Evolutionary conservation across 1,140 invertebrate species (phyloP).

Genomic region (Drosophila sturtevanti): DNA sequence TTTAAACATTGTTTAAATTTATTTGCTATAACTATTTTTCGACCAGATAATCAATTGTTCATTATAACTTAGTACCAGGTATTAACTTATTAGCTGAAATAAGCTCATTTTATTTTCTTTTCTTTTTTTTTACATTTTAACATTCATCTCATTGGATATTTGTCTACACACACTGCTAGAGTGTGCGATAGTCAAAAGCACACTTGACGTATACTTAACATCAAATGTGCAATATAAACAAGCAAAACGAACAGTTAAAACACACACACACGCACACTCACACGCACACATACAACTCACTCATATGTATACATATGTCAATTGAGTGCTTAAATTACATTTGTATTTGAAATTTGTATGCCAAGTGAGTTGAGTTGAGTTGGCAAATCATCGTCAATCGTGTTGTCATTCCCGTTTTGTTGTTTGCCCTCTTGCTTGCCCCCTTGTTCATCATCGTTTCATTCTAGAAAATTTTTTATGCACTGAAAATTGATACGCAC

Average conservation of each 20-base stretch:
- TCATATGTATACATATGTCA: neutral
- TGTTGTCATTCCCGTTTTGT: neutral
- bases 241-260: conserved; percentile 24
- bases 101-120: conserved; percentile 7
- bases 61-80: neutral
- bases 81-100: neutral
- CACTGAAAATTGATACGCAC: conserved; percentile 24
- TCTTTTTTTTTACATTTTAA: neutral
- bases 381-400: conserved; percentile 10
- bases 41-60: no score
- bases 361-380: conserved; percentile 12
- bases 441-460: neutral
- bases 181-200: conserved; percentile 1
- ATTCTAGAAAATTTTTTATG: conserved; percentile 1
- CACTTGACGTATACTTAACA: conserved; percentile 34
- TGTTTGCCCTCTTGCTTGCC: no score
- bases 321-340: conserved; percentile 25
- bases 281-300: neutral
- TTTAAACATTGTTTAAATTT: no score
- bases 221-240: conserved; percentile 27
- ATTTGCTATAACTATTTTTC: no score
- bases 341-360: conserved; percentile 30
- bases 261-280: neutral
- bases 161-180: neutral
- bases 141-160: conserved; percentile 9